A percentile compares a stretch with the other conserved stretches of the same genome.
Conservation (phyloP, 2,797 vertebrate genomes). For the Pangasius mekongensis region DNA sequence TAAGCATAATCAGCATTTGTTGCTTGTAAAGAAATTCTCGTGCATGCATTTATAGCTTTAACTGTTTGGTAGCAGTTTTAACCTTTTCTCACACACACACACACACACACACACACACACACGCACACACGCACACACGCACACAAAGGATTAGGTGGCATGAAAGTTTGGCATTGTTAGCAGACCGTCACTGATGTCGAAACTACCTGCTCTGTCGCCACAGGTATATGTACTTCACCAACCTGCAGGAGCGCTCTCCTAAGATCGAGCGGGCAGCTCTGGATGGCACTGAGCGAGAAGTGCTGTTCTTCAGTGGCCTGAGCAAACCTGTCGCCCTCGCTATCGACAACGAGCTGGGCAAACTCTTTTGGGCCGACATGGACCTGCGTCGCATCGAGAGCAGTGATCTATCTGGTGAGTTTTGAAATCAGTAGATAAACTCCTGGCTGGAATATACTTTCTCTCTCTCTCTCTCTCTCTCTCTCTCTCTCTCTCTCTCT, state of each 20-base stretch:
- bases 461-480: too few species aligned
- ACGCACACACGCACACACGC: background rate
- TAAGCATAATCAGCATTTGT: background rate
- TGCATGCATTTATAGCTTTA: background rate
- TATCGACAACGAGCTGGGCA: constrained; percentile 89
- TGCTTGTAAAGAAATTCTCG: background rate
- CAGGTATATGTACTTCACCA: constrained; percentile 99
- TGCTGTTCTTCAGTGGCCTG: constrained; percentile 92
- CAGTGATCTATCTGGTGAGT: constrained; percentile 94
- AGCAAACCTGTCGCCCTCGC: constrained; percentile 90
- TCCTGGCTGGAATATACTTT: too few species aligned
- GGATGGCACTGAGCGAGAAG: constrained; percentile 94
- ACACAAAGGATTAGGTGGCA: background rate
- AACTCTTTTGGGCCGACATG: constrained; percentile 95
- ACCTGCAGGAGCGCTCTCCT: constrained; percentile 91
- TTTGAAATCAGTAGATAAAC: background rate
- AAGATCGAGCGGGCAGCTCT: constrained; percentile 94
- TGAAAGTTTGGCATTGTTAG: background rate
- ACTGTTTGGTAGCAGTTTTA: background rate
- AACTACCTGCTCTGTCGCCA: background rate
- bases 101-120: background rate
- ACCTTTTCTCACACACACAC: background rate
- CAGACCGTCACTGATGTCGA: background rate
- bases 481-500: too few species aligned
- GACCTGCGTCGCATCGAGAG: constrained; percentile 95